Conservation (phyloP, 2,797 vertebrate genomes). For the Anguilla pacifica region DNA sequence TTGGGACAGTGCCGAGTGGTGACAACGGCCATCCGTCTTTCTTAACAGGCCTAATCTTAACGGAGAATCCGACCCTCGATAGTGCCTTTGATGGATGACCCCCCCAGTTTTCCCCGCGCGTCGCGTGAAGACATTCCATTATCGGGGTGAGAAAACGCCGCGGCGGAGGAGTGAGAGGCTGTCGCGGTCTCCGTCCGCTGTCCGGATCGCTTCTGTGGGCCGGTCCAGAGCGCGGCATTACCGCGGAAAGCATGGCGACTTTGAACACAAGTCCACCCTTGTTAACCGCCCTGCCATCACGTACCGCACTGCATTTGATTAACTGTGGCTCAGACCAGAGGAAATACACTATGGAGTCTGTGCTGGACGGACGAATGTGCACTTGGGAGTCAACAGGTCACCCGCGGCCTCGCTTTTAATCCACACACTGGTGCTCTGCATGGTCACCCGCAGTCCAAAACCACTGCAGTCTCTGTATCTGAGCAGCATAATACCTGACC, state of each 20-base stretch:
- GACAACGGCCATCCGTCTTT: conserved; percentile 88
- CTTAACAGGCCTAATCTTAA: conserved; percentile 90
- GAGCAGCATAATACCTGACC: neutral
- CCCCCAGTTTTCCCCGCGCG: conserved; percentile 47
- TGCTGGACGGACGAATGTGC: conserved; percentile 30
- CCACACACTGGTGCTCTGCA: neutral
- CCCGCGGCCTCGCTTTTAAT: neutral
- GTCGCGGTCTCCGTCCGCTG: conserved; percentile 29
- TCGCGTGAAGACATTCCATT: conserved; percentile 71
- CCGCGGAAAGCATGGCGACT: conserved; percentile 49
- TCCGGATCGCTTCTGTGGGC: conserved; percentile 58
- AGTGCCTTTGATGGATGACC: conserved; percentile 85
- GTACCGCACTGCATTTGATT: conserved; percentile 44
- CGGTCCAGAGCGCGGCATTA: conserved; percentile 54
- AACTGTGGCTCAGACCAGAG: conserved; percentile 28
- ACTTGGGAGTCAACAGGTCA: neutral
- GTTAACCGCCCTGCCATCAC: conserved; percentile 51
- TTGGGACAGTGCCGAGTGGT: conserved; percentile 79
- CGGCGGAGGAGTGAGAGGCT: conserved; percentile 32
- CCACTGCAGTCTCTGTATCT: neutral
- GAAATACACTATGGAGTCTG: neutral
- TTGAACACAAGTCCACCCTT: conserved; percentile 53
- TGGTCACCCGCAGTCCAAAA: neutral
- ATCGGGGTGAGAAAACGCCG: conserved; percentile 64
- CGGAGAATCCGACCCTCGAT: conserved; percentile 82